Conservation (phyloP, 2,888 invertebrate genomes). For the Elgonia sp. region DNA sequence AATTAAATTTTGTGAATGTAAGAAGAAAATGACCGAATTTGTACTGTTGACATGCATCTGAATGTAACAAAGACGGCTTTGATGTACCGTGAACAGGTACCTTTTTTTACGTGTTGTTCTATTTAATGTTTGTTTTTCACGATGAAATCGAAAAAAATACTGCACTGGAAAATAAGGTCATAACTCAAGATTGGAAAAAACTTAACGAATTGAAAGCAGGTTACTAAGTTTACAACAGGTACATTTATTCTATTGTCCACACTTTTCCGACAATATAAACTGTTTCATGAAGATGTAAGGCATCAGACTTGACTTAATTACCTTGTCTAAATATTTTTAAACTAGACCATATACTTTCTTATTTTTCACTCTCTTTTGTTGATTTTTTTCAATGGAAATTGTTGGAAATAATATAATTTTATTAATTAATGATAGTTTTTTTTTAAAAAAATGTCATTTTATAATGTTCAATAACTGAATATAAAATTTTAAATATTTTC, state of each 20-base stretch:
- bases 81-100: background rate
- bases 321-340: conserved; percentile 60
- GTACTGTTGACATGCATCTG: no score
- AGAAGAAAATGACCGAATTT: no score
- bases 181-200: conserved; percentile 47
- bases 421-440: no score
- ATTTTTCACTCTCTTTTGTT: no score
- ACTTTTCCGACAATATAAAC: conserved; percentile 37
- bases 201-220: conserved; percentile 40
- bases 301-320: conserved; percentile 27
- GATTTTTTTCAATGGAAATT: no score
- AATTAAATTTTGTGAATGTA: no score
- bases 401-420: no score
- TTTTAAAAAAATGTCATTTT: no score
- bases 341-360: background rate
- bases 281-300: conserved; percentile 2
- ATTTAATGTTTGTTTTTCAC: conserved; percentile 37
- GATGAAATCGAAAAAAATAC: conserved; percentile 36
- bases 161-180: conserved; percentile 42
- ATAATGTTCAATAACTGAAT: no score
- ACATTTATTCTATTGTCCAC: conserved; percentile 40
- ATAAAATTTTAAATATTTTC: no score
- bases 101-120: conserved; percentile 24
- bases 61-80: no score
- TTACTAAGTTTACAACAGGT: conserved; percentile 46